phyloP scores from a whole-genome alignment of 2,888 invertebrate genomes.

The Dendrolimus houi region DNA sequence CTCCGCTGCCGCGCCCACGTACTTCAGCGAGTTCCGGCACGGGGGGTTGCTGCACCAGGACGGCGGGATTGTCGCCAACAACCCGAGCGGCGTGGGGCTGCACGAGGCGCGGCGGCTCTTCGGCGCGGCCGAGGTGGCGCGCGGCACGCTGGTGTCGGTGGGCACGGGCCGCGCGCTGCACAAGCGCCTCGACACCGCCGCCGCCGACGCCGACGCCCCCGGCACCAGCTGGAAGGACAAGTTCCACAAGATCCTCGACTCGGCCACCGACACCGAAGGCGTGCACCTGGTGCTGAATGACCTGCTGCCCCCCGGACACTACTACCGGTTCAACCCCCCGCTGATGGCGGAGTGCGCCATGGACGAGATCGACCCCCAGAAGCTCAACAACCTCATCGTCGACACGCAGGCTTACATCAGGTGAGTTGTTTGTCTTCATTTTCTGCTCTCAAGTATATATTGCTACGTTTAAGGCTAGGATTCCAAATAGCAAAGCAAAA shows the following conservation, averaged over 20 bases:
- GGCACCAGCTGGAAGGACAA: slow-evolving; percentile 84
- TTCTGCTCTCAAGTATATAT: too few relatives aligned
- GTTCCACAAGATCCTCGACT: slow-evolving; percentile 87
- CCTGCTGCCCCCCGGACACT: slow-evolving; percentile 81
- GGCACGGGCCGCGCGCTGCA: slow-evolving; percentile 82
- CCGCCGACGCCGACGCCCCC: slow-evolving; percentile 18
- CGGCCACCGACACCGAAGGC: slow-evolving; percentile 92
- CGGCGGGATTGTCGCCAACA: slow-evolving; percentile 91
- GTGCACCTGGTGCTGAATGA: slow-evolving; percentile 87
- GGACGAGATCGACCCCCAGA: slow-evolving; percentile 86
- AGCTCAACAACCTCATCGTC: slow-evolving; percentile 80
- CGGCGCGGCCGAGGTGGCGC: slow-evolving; percentile 82
- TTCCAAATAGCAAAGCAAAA: too few relatives aligned
- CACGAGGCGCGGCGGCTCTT: slow-evolving; percentile 91
- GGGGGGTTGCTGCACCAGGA: slow-evolving; percentile 84
- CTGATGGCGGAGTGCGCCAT: slow-evolving; percentile 86
- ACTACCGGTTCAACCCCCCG: slow-evolving; percentile 93
- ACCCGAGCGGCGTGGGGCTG: slow-evolving; percentile 91
- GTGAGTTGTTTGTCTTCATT: slow-evolving; percentile 7
- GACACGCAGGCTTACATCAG: slow-evolving; percentile 85
- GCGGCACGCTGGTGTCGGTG: slow-evolving; percentile 85
- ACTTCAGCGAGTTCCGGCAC: slow-evolving; percentile 88
- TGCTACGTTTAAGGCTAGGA: too few relatives aligned
- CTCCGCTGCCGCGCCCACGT: slow-evolving; percentile 93
- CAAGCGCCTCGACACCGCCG: slow-evolving; percentile 12